These are phyloP conservation scores for Rhinolophus sinicus DNA, from an alignment of 2,113 vertebrate genomes.

Conservation along the genomic window DNA sequence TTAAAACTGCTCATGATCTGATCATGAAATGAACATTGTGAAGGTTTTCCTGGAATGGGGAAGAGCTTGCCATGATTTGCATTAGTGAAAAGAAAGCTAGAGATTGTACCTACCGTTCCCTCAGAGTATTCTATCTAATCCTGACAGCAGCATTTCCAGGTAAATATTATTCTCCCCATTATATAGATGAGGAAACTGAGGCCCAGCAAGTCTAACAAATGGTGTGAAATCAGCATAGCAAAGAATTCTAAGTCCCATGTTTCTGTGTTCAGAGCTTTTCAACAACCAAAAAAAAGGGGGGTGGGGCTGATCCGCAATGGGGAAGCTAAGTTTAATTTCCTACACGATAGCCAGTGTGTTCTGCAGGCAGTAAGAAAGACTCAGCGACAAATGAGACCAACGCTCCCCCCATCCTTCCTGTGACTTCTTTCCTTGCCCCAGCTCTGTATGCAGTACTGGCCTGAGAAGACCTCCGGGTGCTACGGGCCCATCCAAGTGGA, in stretches of 20 bases:
- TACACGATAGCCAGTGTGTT: not conserved
- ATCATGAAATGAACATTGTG: not conserved
- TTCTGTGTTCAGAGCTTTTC: not conserved
- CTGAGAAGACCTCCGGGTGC: constrained; percentile 96
- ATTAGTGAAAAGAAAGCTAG: not conserved
- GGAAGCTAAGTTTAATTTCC: not conserved
- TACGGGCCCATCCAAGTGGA: constrained; percentile 98
- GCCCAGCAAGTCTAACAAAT: not conserved
- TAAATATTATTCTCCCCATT: not conserved
- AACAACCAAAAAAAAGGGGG: not conserved
- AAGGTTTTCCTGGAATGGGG: not conserved
- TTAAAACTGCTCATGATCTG: not conserved
- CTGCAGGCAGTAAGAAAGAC: not conserved
- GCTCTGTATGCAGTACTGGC: constrained; percentile 99
- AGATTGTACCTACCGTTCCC: not conserved
- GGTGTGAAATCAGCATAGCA: not conserved
- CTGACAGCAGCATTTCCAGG: not conserved
- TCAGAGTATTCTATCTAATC: not conserved
- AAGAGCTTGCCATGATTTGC: not conserved
- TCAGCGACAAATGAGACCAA: not conserved
- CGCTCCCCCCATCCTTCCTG: rapidly evolving
- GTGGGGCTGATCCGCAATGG: not conserved
- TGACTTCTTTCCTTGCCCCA: constrained; percentile 68
- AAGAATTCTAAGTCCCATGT: not conserved
- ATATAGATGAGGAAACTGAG: not conserved